Evolutionary conservation across 1,140 invertebrate genomes (phyloP).

Genomic region (Dysdera silvatica): DNA sequence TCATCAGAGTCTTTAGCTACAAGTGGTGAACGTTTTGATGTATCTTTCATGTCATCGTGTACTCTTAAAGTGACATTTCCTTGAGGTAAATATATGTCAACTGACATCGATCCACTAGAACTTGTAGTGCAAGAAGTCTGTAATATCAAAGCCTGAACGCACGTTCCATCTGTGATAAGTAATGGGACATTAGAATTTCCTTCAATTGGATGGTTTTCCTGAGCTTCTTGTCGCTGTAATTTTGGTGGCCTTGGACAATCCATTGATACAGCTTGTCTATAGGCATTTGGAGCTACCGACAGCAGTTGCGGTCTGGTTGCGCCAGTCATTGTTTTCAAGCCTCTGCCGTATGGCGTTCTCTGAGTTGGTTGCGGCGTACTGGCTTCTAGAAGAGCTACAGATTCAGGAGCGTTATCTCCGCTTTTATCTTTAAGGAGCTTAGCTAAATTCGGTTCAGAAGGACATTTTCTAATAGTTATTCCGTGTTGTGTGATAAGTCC

Average conservation of each 20-base stretch:
- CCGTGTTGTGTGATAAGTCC: background rate
- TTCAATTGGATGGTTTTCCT: background rate
- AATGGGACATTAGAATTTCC: background rate
- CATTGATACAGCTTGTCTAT: constrained; percentile 29
- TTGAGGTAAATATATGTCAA: constrained; percentile 30
- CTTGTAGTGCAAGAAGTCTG: constrained; percentile 23
- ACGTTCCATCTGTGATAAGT: background rate
- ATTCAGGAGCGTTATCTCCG: constrained; percentile 16
- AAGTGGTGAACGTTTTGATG: constrained; percentile 6
- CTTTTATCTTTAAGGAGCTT: constrained; percentile 10
- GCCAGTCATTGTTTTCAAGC: constrained; percentile 17
- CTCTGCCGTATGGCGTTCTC: constrained; percentile 18
- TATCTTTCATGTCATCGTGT: constrained; percentile 25
- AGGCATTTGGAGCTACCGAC: constrained; percentile 15
- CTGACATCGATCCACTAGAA: constrained; percentile 28
- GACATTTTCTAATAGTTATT: constrained; percentile 20
- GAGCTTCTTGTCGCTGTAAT: constrained; percentile 4
- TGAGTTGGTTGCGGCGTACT: constrained; percentile 28
- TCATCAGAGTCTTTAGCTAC: constrained; percentile 10
- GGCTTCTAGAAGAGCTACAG: constrained; percentile 12
- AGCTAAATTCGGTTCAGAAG: constrained; percentile 25
- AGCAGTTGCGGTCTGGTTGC: constrained; percentile 17
- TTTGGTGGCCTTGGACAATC: constrained; percentile 20
- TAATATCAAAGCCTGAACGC: background rate
- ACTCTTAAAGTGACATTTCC: constrained; percentile 25